Percentiles rank a stretch among this genome's conserved stretches.
phyloP scores from a whole-genome alignment of 2,113 vertebrate species.

The Choloepus hoffmanni region DNA sequence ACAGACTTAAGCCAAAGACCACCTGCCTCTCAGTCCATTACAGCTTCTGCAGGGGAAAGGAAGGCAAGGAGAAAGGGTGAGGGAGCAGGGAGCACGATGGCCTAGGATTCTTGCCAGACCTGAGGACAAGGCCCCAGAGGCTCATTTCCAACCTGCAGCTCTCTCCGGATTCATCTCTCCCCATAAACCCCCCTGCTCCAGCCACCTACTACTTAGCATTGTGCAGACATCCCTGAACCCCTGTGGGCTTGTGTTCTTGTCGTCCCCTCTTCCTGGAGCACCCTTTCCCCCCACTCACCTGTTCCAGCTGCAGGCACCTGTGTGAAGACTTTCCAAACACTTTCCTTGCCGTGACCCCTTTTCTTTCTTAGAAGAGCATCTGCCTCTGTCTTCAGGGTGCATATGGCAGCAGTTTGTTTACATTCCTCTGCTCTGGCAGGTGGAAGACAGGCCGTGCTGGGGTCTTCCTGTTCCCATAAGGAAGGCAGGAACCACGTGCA shows the following conservation, averaged over 20 bases:
- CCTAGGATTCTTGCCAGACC: neutral
- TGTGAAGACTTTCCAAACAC: neutral
- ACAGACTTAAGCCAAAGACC: neutral
- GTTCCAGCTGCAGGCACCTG: neutral
- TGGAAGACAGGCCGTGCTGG: neutral
- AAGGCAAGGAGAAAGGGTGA: neutral
- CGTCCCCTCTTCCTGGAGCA: neutral
- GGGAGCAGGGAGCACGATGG: neutral
- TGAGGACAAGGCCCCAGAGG: neutral
- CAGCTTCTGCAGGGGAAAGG: neutral
- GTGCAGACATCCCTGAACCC: neutral
- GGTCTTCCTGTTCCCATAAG: neutral
- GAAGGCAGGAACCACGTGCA: neutral
- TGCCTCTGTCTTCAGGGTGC: neutral
- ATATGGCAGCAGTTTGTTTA: neutral
- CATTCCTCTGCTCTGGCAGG: neutral
- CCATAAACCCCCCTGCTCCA: rapidly evolving
- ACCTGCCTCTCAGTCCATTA: neutral
- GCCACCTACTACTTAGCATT: rapidly evolving
- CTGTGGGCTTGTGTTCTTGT: too few relatives aligned
- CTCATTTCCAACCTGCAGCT: neutral
- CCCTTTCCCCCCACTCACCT: too few relatives aligned
- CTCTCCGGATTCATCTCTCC: too few relatives aligned
- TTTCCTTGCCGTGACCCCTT: too few relatives aligned
- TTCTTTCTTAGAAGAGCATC: conserved; percentile 1